Evolutionary conservation across 2,797 vertebrate genomes (phyloP).

Genomic region (Clangula hyemalis): DNA sequence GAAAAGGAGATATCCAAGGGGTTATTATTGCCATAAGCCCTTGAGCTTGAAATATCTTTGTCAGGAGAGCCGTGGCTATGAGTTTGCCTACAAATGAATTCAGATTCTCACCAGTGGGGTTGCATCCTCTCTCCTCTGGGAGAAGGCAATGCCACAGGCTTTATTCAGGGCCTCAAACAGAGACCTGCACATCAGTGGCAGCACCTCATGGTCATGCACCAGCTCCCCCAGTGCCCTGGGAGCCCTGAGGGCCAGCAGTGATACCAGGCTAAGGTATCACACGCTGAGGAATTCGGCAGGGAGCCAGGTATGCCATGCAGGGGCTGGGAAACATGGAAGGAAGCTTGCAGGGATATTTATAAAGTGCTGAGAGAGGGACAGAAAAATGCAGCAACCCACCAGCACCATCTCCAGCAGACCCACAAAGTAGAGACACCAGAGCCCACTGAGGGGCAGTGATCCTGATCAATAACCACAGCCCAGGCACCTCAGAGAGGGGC

Average conservation of each 20-base stretch:
- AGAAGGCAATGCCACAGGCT: not conserved
- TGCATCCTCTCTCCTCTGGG: not conserved
- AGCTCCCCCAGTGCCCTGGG: not conserved
- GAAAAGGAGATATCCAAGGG: not conserved
- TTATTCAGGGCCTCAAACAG: accelerated
- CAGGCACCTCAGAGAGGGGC: conserved; percentile 15
- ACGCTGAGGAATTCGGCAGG: accelerated
- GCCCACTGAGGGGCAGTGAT: not conserved
- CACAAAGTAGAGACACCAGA: accelerated
- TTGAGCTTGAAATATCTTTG: not conserved
- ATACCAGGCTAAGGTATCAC: accelerated
- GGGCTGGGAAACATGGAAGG: accelerated
- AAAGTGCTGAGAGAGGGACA: accelerated
- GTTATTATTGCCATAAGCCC: not conserved
- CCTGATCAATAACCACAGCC: conserved; percentile 18
- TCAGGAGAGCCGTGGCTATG: not conserved
- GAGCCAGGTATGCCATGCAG: accelerated
- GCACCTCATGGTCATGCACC: accelerated
- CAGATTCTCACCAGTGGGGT: not conserved
- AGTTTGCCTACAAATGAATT: not conserved
- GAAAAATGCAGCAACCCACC: not conserved
- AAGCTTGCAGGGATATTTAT: no score
- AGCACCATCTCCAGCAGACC: not conserved
- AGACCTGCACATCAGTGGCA: accelerated
- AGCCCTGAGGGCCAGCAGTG: accelerated